phyloP scores from a whole-genome alignment of 2,888 invertebrate species.

The Drosophila meridionalis region DNA sequence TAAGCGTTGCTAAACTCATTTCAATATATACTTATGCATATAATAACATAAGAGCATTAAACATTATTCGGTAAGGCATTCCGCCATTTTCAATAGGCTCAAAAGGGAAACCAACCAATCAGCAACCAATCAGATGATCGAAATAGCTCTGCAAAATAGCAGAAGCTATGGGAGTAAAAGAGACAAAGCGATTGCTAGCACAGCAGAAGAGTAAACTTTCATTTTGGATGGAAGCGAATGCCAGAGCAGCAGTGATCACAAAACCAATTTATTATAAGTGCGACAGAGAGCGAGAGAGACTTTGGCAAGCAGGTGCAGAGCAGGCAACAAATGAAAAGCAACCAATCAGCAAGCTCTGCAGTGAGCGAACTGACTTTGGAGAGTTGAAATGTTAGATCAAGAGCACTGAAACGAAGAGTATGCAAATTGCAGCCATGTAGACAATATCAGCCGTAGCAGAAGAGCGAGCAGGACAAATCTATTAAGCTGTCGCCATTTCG shows the following conservation, averaged over 20 bases:
- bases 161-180: background rate
- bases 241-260: background rate
- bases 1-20: background rate
- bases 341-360: background rate
- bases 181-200: background rate
- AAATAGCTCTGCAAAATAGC: background rate
- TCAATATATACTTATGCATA: constrained; percentile 1
- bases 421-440: background rate
- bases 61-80: background rate
- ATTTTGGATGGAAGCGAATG: background rate
- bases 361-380: background rate
- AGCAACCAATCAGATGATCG: background rate
- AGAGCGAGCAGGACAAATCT: background rate
- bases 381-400: background rate
- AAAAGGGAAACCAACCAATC: constrained; percentile 5
- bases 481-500: background rate
- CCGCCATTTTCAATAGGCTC: background rate
- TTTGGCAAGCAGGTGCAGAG: background rate
- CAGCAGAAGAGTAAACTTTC: background rate
- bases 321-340: background rate
- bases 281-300: background rate
- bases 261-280: background rate
- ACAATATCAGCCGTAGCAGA: background rate
- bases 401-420: background rate
- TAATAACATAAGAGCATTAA: background rate